Conservation (phyloP, 2,797 vertebrate species). For the Ctenopoma multispine region DNA sequence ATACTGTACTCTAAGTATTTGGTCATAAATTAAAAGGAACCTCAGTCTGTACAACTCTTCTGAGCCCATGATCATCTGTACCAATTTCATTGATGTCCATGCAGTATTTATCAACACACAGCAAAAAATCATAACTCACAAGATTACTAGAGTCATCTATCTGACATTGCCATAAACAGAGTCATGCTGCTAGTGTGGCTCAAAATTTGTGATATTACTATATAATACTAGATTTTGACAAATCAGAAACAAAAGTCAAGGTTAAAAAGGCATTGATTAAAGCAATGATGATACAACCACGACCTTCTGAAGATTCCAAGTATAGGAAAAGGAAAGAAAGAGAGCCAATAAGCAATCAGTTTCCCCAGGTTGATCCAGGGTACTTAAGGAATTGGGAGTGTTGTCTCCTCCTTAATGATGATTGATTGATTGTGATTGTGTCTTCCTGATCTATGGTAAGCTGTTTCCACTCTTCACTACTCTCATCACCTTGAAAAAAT, state of each 20-base stretch:
- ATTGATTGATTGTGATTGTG: conserved; percentile 36
- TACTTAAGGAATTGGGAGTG: conserved; percentile 41
- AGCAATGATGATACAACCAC: not conserved
- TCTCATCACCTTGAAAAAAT: conserved; percentile 17
- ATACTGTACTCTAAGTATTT: not conserved
- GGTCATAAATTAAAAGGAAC: not conserved
- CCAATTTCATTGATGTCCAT: not conserved
- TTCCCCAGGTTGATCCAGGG: conserved; percentile 26
- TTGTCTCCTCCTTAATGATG: conserved; percentile 54
- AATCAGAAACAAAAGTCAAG: conserved; percentile 3
- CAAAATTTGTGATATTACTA: not conserved
- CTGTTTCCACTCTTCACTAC: conserved; percentile 20
- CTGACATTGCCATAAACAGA: no score
- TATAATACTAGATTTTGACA: not conserved
- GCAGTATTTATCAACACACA: not conserved
- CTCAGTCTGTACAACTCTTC: not conserved
- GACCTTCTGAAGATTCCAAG: conserved; percentile 22
- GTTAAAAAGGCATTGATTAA: not conserved
- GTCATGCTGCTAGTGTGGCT: no score
- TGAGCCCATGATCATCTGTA: not conserved
- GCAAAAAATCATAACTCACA: no score
- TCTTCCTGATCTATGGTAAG: conserved; percentile 15
- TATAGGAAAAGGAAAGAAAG: conserved; percentile 32
- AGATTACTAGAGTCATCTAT: no score
- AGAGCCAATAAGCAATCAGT: conserved; percentile 57